Percentiles rank a stretch among this genome's conserved stretches.
Evolutionary conservation across 2,113 vertebrate genomes (phyloP).

Genomic region (Alces alces): DNA sequence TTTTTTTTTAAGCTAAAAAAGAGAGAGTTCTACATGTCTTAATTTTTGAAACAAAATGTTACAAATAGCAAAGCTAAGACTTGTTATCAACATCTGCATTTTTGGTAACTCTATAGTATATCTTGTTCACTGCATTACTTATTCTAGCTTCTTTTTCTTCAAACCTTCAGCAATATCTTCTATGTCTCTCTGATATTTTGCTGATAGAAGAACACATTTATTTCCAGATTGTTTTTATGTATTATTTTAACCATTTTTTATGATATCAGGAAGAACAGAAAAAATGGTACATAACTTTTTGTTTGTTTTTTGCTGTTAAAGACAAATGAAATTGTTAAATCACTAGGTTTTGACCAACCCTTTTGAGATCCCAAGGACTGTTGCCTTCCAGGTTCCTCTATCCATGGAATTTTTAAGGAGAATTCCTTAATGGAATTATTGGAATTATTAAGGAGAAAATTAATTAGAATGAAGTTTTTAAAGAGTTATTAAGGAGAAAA

Average conservation of each 20-base stretch:
- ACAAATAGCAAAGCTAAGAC: neutral
- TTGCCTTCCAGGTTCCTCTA: neutral
- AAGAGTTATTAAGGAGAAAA: neutral
- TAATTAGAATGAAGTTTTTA: neutral
- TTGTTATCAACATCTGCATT: neutral
- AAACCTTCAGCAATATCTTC: neutral
- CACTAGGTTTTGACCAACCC: neutral
- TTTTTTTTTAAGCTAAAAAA: neutral
- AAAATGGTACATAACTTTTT: neutral
- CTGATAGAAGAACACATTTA: neutral
- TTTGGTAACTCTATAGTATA: neutral
- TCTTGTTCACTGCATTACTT: neutral
- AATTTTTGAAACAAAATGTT: conserved; percentile 19
- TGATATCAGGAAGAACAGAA: neutral
- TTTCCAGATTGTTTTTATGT: neutral
- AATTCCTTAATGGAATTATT: no score
- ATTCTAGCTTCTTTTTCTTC: neutral
- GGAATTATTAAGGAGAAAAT: neutral
- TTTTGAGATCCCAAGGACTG: neutral
- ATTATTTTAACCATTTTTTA: conserved; percentile 18
- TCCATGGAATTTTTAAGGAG: neutral
- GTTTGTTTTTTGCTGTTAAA: neutral
- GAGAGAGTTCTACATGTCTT: neutral
- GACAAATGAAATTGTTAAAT: neutral
- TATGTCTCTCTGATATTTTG: neutral